Evolutionary conservation across 2,888 invertebrate species (phyloP), one percentile per base, ranked within the genome.

Genomic region (Epistrophe eligans): DNA sequence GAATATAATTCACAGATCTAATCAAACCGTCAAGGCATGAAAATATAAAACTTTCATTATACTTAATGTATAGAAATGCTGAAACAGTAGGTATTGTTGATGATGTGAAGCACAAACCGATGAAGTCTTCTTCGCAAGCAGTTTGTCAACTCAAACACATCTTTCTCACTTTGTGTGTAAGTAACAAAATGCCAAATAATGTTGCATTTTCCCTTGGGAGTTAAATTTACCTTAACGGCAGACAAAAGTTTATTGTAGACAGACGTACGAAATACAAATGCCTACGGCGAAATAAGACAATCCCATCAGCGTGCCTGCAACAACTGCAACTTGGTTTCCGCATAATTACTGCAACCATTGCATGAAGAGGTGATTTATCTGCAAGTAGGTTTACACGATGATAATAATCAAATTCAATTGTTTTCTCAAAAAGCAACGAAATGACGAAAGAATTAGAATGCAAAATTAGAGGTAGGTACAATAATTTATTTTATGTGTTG

Each of bases 271-370:
- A 38, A 43, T 43, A 74, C 57, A 58, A 50, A 52, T 70, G 83
- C 52, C 58, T 45, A 50, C 24, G 60, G 79, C 62, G 38, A 50
- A 66, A 74, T 50, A 66, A 84, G 72, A 77, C 66, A 77, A 81
- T 77, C 66, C 40, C 48, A 35, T 48, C 17, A 52, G 28, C 15
- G 79, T 35, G 45, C 32, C 38, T 40, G 40, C 55, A 71, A 62
- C 24, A 24, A 24, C 50, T 45, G 81, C 71, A 60, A 76, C 71
- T 71, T 79, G 74, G 83, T 87, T 87, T 83, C 87, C 87, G 83
- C 87, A 87, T 87, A 87, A 87, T 87, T 87, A 87, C 83, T 83
- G 76, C 83, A 83, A 62, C 60, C 50, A 72, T 79, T 87, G 55
- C 72, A 67, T 60, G 72, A 76, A 79, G 76, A 76, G 83, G 87